These are phyloP conservation scores for Nymphalis polychloros DNA, from an alignment of 2,888 invertebrate species.

Conservation along the genomic window DNA sequence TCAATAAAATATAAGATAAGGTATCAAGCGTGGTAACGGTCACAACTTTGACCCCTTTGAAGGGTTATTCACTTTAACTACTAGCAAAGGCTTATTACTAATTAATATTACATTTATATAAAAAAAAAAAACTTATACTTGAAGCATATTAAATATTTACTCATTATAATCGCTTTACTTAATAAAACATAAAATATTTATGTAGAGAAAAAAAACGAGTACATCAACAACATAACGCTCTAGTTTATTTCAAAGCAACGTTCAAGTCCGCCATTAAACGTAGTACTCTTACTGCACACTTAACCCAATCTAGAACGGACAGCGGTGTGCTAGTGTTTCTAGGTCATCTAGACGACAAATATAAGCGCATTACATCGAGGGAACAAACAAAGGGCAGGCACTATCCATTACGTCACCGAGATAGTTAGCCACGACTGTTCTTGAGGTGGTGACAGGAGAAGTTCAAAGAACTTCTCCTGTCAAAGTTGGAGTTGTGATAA, in stretches of 20 bases:
- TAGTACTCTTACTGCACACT: constrained; percentile 4
- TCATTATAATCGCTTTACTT: not conserved
- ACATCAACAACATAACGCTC: not conserved
- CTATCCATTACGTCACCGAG: constrained; percentile 2
- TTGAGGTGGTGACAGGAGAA: not conserved
- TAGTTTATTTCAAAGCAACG: constrained; percentile 8
- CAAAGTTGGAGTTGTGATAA: not conserved
- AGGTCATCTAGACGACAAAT: constrained; percentile 8
- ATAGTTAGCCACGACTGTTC: not conserved
- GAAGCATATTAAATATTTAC: not conserved
- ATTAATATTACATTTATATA: too few relatives aligned
- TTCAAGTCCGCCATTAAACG: constrained; percentile 9
- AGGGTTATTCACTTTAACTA: too few relatives aligned
- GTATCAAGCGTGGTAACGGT: too few relatives aligned
- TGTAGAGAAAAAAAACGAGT: not conserved
- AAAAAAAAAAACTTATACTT: too few relatives aligned
- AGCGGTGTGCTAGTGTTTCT: not conserved
- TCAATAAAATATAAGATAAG: too few relatives aligned
- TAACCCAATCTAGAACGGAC: constrained; percentile 14
- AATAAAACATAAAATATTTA: not conserved
- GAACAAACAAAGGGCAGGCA: constrained; percentile 2
- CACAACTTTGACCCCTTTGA: too few relatives aligned
- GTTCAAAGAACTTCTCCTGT: not conserved
- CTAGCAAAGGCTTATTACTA: too few relatives aligned
- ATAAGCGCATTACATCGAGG: constrained; percentile 8